These are phyloP conservation scores for Leptonema lineaticorne DNA, from an alignment of 1,140 invertebrate genomes.

Conservation along the genomic window DNA sequence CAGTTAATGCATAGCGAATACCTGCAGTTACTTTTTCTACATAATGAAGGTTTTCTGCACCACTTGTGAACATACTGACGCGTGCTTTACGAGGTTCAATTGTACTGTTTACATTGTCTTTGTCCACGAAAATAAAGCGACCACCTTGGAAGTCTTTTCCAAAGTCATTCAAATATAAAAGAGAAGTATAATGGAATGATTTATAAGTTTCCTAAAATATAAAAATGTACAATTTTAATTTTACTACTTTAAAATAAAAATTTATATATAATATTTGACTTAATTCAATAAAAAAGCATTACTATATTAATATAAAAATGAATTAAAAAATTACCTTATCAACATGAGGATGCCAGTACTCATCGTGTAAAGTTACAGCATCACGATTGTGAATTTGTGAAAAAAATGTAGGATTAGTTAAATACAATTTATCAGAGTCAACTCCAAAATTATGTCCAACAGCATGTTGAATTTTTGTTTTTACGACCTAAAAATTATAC, in stretches of 20 bases:
- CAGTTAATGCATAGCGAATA: conserved; percentile 74
- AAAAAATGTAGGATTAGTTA: conserved; percentile 85
- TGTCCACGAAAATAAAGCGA: conserved; percentile 78
- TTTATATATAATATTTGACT: no score
- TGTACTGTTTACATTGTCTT: conserved; percentile 65
- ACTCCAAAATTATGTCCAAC: conserved; percentile 77
- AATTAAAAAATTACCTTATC: conserved; percentile 79
- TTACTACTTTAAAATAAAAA: neutral
- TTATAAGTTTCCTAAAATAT: conserved; percentile 75
- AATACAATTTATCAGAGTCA: conserved; percentile 63
- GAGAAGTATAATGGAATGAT: conserved; percentile 82
- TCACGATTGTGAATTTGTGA: conserved; percentile 70
- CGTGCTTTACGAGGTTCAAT: conserved; percentile 78
- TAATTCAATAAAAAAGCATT: no score
- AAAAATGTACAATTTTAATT: conserved; percentile 30
- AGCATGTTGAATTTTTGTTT: conserved; percentile 75
- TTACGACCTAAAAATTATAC: conserved; percentile 60
- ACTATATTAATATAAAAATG: no score
- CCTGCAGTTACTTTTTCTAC: conserved; percentile 80
- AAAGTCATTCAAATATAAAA: conserved; percentile 79
- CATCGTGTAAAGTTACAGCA: conserved; percentile 75
- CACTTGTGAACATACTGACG: conserved; percentile 83
- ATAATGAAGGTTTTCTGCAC: conserved; percentile 79
- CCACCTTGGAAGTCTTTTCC: conserved; percentile 77
- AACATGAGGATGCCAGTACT: conserved; percentile 86